These are phyloP conservation scores for Mellilla xanthometata DNA, from an alignment of 2,888 invertebrate genomes.

Conservation along the genomic window DNA sequence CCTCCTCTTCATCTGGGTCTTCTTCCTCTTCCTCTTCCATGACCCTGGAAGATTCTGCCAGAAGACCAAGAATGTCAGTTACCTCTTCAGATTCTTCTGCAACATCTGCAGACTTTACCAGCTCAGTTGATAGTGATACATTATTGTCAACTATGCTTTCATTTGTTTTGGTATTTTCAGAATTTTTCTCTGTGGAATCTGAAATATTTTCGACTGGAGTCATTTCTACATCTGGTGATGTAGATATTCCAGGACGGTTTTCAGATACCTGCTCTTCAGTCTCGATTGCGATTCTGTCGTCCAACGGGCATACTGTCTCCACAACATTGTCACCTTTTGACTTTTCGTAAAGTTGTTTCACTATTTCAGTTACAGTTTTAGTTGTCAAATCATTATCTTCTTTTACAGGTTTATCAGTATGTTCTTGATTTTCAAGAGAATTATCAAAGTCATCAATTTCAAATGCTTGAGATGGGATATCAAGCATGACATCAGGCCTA, in stretches of 20 bases:
- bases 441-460: slow-evolving; percentile 38
- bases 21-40: slow-evolving; percentile 64
- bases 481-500: slow-evolving; percentile 66
- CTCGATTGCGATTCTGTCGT: too few relatives aligned
- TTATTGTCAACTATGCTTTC: neutral
- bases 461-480: slow-evolving; percentile 64
- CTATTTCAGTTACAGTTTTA: slow-evolving; percentile 13
- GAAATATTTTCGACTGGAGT: neutral
- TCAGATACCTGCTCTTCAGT: neutral
- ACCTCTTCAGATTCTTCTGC: slow-evolving; percentile 35
- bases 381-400: slow-evolving; percentile 9
- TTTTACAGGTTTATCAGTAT: neutral
- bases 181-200: neutral
- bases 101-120: too few relatives aligned
- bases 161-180: neutral
- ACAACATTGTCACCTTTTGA: too few relatives aligned
- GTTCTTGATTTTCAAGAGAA: slow-evolving; percentile 5
- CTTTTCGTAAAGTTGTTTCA: slow-evolving; percentile 9
- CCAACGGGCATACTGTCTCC: too few relatives aligned
- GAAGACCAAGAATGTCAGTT: slow-evolving; percentile 61
- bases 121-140: neutral
- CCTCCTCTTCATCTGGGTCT: slow-evolving; percentile 52
- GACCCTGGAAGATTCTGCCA: slow-evolving; percentile 64
- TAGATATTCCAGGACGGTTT: neutral
- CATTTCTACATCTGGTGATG: neutral